Conservation (phyloP, 2,888 invertebrate species). For the Ceratothoa steindachneri region DNA sequence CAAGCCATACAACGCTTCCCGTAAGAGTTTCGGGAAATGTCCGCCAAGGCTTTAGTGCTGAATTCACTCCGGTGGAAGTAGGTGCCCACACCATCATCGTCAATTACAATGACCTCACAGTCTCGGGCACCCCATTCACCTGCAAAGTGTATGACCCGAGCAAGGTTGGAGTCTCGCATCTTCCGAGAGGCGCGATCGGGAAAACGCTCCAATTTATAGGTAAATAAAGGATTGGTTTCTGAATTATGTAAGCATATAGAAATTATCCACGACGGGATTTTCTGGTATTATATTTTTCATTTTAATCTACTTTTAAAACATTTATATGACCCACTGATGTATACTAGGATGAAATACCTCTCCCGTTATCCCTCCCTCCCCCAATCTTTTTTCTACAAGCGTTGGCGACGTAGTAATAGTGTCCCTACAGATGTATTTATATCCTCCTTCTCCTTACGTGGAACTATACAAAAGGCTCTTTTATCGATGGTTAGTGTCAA, state of each 20-base stretch:
- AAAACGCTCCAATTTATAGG: constrained; percentile 85
- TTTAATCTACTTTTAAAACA: background rate
- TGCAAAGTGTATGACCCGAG: constrained; percentile 91
- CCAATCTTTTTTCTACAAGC: background rate
- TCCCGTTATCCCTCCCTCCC: background rate
- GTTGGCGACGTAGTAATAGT: no score
- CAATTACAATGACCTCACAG: constrained; percentile 82
- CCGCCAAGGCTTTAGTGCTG: constrained; percentile 79
- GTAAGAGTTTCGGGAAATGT: constrained; percentile 84
- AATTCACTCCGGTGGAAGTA: constrained; percentile 88
- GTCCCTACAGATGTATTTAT: no score
- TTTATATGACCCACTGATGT: background rate
- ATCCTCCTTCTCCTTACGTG: no score
- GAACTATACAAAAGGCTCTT: no score
- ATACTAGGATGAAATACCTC: background rate
- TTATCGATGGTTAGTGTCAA: no score
- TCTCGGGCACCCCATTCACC: constrained; percentile 68
- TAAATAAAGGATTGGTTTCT: constrained; percentile 51
- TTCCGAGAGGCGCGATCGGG: constrained; percentile 77
- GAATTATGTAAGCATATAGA: no score
- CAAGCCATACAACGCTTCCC: constrained; percentile 76
- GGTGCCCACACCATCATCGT: constrained; percentile 87
- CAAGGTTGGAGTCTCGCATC: constrained; percentile 73
- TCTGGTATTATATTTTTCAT: background rate
- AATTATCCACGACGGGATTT: no score